Percentiles rank a stretch among this genome's conserved stretches.
Conservation (phyloP, 1,140 invertebrate species). For the Saccostrea cuccullata region DNA sequence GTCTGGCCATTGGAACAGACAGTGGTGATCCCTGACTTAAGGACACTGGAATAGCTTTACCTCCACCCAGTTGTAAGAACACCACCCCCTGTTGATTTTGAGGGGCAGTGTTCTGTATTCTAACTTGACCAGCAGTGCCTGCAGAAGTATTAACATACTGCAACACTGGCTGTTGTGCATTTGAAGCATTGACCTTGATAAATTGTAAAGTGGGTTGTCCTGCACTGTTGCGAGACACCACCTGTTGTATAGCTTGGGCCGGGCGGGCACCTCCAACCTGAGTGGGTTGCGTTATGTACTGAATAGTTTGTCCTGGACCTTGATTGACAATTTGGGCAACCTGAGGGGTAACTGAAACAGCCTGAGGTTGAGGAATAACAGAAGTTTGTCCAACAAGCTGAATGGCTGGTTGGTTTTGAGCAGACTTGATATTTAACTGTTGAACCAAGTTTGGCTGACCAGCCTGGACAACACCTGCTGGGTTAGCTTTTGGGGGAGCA, state of each 20-base stretch:
- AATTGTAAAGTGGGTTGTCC: conserved; percentile 47
- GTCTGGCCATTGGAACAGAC: conserved; percentile 48
- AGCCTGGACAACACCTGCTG: neutral
- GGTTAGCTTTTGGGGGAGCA: neutral
- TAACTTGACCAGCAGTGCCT: conserved; percentile 29
- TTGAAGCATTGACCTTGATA: conserved; percentile 46
- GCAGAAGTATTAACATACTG: conserved; percentile 50
- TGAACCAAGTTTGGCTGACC: conserved; percentile 37
- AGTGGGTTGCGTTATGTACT: neutral
- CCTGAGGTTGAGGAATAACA: neutral
- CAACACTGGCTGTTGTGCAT: conserved; percentile 44
- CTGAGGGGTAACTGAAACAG: conserved; percentile 15
- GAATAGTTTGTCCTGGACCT: neutral
- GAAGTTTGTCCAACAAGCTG: conserved; percentile 23
- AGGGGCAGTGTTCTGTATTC: conserved; percentile 17
- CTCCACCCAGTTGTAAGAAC: conserved; percentile 51
- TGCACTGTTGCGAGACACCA: conserved; percentile 48
- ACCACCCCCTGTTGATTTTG: conserved; percentile 55
- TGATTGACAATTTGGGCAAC: conserved; percentile 3
- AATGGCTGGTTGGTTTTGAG: neutral
- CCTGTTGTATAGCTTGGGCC: conserved; percentile 24
- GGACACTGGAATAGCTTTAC: conserved; percentile 55
- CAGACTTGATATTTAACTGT: neutral
- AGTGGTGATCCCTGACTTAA: conserved; percentile 44
- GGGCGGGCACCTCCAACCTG: neutral